A percentile compares a stretch with the other conserved stretches of the same genome.
Conservation (phyloP, 2,888 invertebrate genomes). For the Apamea monoglypha region DNA sequence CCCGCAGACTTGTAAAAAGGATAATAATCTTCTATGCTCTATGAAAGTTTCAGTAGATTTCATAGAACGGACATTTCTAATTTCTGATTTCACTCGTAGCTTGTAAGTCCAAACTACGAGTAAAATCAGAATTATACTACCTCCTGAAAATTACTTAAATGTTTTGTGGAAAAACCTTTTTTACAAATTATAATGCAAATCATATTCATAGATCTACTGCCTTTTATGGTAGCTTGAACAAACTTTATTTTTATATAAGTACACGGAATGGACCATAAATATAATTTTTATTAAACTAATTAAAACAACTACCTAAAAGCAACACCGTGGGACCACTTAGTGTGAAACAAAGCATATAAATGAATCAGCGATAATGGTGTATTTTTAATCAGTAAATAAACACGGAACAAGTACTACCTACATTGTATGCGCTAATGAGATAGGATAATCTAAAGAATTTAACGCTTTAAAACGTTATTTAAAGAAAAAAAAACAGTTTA, state of each 20-base stretch:
- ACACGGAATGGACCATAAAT: too few relatives aligned
- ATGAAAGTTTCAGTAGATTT: background rate
- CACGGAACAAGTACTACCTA: conserved; percentile 5
- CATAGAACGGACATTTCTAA: background rate
- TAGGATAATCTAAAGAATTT: conserved; percentile 24
- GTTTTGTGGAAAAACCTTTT: background rate
- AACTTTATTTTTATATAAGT: background rate
- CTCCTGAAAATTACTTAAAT: background rate
- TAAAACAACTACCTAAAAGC: background rate
- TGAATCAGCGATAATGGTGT: conserved; percentile 63
- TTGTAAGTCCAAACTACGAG: too few relatives aligned
- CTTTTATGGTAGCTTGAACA: background rate
- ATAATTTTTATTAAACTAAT: background rate
- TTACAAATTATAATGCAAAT: background rate
- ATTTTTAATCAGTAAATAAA: conserved; percentile 65
- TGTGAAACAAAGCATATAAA: conserved; percentile 48
- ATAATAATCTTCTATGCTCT: background rate
- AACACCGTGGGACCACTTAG: conserved; percentile 10
- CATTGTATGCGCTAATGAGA: conserved; percentile 23
- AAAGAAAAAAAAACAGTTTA: background rate
- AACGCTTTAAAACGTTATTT: background rate
- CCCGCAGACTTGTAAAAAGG: background rate
- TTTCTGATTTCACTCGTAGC: background rate
- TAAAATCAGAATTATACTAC: too few relatives aligned
- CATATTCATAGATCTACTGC: background rate